phyloP scores from a whole-genome alignment of 1,140 invertebrate genomes.

The Drosophila truncata region DNA sequence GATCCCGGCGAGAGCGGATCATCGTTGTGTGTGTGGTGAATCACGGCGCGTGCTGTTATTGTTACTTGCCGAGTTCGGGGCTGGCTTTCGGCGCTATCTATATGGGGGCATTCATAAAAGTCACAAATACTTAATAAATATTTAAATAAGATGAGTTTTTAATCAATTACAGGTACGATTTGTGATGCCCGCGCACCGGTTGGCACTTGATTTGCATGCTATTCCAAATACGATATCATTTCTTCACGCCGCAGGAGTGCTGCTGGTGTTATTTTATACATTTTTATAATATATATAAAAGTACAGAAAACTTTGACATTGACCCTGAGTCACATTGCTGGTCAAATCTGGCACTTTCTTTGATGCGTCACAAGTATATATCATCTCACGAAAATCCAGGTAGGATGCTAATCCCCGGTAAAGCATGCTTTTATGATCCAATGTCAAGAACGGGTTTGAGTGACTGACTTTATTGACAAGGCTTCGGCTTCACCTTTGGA shows the following conservation, averaged over 20 bases:
- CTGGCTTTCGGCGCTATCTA: constrained; percentile 32
- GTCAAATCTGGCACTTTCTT: constrained; percentile 37
- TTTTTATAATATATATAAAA: neutral
- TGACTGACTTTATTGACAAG: constrained; percentile 49
- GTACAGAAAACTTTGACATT: constrained; percentile 17
- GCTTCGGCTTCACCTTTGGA: constrained; percentile 35
- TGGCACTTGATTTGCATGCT: constrained; percentile 38
- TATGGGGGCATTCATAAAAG: constrained; percentile 63
- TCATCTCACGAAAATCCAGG: neutral
- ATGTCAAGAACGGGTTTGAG: constrained; percentile 38
- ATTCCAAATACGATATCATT: constrained; percentile 19
- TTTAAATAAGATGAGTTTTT: constrained; percentile 67
- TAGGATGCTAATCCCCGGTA: constrained; percentile 23
- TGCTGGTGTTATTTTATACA: constrained; percentile 44
- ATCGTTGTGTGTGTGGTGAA: constrained; percentile 36
- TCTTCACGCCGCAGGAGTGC: constrained; percentile 41
- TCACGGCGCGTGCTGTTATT: constrained; percentile 72
- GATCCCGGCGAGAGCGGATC: constrained; percentile 20
- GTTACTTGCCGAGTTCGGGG: constrained; percentile 29
- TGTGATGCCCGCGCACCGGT: neutral
- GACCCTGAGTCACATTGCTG: constrained; percentile 34
- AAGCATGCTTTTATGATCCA: constrained; percentile 30
- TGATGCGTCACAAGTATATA: constrained; percentile 4
- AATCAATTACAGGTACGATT: constrained; percentile 74
- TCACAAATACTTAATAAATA: constrained; percentile 78